Evolutionary conservation across 2,888 invertebrate genomes (phyloP).

Genomic region (Choreutis nemorana): DNA sequence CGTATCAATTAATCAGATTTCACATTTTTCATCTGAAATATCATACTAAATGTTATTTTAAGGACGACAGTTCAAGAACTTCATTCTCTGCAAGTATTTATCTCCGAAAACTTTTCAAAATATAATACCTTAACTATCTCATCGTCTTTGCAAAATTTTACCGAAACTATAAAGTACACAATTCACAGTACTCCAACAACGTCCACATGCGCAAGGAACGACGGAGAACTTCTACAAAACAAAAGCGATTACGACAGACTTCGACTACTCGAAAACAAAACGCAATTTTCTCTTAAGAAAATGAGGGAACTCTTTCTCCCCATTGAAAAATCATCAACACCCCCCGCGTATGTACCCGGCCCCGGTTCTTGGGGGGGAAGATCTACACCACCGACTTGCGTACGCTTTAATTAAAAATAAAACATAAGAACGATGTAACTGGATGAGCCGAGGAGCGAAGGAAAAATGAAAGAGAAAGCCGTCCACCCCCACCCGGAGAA

Average conservation of each 20-base stretch:
- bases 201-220: constrained; percentile 48
- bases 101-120: constrained; percentile 22
- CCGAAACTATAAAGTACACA: constrained; percentile 56
- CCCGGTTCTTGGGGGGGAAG: constrained; percentile 38
- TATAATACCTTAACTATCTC: constrained; percentile 39
- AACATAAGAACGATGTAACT: constrained; percentile 68
- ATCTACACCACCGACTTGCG: constrained; percentile 66
- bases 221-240: constrained; percentile 51
- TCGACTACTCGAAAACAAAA: constrained; percentile 67
- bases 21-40: background rate
- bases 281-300: constrained; percentile 68
- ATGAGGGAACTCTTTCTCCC: constrained; percentile 68
- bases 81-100: constrained; percentile 6
- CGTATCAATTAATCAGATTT: no score
- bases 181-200: constrained; percentile 36
- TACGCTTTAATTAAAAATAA: constrained; percentile 68
- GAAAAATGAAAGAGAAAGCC: constrained; percentile 68
- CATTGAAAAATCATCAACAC: constrained; percentile 68
- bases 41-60: constrained; percentile 5
- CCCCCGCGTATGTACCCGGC: constrained; percentile 57
- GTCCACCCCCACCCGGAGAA: constrained; percentile 40
- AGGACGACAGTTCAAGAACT: no score
- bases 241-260: constrained; percentile 67
- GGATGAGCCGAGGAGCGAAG: constrained; percentile 67
- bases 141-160: constrained; percentile 35